Percentiles rank a stretch among this genome's conserved stretches.
Evolutionary conservation across 2,113 vertebrate genomes (phyloP).

Genomic region (Lagopus muta): DNA sequence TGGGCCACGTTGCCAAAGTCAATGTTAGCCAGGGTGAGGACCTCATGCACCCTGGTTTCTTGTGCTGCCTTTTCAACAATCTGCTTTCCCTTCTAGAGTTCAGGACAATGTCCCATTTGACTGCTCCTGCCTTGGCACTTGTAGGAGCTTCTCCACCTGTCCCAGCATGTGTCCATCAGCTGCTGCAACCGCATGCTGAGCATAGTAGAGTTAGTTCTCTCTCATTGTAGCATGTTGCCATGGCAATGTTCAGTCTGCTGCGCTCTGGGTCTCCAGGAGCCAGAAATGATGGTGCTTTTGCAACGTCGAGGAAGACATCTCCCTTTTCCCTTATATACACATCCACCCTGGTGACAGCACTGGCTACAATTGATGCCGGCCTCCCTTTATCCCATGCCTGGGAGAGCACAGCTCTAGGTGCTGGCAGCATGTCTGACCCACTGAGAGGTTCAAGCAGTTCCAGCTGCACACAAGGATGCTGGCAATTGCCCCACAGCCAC

Average conservation of each 20-base stretch:
- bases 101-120: background rate
- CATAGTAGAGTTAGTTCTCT: conserved; percentile 9
- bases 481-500: background rate
- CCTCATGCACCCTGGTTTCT: background rate
- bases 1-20: rapidly evolving
- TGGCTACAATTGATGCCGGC: rapidly evolving
- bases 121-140: background rate
- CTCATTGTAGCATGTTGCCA: conserved; percentile 51
- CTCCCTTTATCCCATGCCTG: rapidly evolving
- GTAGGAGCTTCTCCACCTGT: background rate
- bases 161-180: background rate
- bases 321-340: background rate
- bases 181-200: background rate
- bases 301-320: conserved; percentile 54
- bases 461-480: rapidly evolving
- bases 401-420: background rate
- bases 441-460: background rate
- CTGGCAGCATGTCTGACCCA: rapidly evolving
- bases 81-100: background rate
- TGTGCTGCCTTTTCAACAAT: rapidly evolving
- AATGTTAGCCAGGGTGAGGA: rapidly evolving
- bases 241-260: conserved; percentile 61
- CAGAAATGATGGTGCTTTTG: conserved; percentile 58
- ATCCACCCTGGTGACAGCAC: background rate
- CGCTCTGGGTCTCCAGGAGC: conserved; percentile 55